Percentiles rank a stretch among this genome's conserved stretches.
phyloP scores from a whole-genome alignment of 2,797 vertebrate species.

The Dallia pectoralis region DNA sequence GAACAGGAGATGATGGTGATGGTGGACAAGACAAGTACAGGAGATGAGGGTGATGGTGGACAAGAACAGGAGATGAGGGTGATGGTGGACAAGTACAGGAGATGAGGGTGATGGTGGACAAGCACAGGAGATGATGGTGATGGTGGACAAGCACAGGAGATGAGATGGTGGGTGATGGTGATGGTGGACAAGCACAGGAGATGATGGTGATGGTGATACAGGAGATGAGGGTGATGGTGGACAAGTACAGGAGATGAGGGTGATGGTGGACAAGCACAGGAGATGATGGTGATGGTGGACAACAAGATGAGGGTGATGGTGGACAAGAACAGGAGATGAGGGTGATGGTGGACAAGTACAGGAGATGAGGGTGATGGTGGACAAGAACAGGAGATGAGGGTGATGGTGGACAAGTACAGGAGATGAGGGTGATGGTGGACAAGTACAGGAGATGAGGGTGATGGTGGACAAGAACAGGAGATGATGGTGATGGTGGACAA shows the following conservation, averaged over 20 bases:
- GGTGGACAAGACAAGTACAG: not conserved
- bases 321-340: not conserved
- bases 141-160: not conserved
- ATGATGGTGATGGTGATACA: not conserved
- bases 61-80: not conserved
- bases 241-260: not conserved
- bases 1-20: not conserved
- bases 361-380: not conserved
- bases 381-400: not conserved
- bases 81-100: not conserved
- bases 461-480: not conserved
- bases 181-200: not conserved
- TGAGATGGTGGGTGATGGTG: too few species aligned
- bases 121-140: not conserved
- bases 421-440: not conserved
- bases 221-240: not conserved
- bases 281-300: too few species aligned
- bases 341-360: not conserved
- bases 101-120: not conserved
- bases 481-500: not conserved
- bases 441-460: too few species aligned
- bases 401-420: not conserved
- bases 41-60: not conserved
- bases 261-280: not conserved
- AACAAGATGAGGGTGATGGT: not conserved